Percentiles rank a stretch among this genome's conserved stretches.
These are phyloP conservation scores for Chaetura pelagica DNA, from an alignment of 2,113 vertebrate genomes.

Conservation along the genomic window DNA sequence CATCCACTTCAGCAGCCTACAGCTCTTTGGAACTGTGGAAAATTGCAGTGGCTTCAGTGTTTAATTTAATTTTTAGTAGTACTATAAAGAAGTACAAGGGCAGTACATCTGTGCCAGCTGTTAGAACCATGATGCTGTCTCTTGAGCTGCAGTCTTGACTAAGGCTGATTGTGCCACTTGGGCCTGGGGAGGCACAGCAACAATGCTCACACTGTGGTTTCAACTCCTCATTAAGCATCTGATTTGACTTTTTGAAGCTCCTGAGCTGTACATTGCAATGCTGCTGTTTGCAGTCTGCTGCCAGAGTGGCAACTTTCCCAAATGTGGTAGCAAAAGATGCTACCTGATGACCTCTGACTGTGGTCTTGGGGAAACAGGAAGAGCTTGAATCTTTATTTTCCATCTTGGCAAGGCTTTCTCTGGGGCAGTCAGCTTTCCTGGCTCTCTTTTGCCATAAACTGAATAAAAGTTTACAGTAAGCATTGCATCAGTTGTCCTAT, in stretches of 20 bases:
- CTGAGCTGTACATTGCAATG: not conserved
- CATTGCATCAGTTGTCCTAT: not conserved
- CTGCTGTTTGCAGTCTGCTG: not conserved
- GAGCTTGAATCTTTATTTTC: not conserved
- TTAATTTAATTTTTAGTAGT: not conserved
- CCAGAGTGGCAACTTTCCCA: not conserved
- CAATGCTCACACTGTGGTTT: not conserved
- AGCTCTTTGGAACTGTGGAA: not conserved
- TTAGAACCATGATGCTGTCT: not conserved
- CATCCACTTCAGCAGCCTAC: not conserved
- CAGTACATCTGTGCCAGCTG: fast-evolving
- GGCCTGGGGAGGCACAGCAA: not conserved
- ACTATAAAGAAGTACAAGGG: not conserved
- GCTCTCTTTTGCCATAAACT: not conserved
- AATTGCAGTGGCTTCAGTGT: not conserved
- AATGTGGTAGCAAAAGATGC: not conserved
- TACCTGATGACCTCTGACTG: not conserved
- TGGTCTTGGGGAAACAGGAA: not conserved
- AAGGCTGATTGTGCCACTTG: not conserved
- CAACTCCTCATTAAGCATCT: not conserved
- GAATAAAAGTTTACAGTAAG: not conserved
- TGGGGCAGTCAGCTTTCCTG: not conserved
- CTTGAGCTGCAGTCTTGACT: not conserved
- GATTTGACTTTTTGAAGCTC: not conserved
- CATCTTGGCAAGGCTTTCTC: not conserved